Base-by-base conservation (phyloP, 2,888 invertebrate species). In the Aelia acuminata region DNA sequence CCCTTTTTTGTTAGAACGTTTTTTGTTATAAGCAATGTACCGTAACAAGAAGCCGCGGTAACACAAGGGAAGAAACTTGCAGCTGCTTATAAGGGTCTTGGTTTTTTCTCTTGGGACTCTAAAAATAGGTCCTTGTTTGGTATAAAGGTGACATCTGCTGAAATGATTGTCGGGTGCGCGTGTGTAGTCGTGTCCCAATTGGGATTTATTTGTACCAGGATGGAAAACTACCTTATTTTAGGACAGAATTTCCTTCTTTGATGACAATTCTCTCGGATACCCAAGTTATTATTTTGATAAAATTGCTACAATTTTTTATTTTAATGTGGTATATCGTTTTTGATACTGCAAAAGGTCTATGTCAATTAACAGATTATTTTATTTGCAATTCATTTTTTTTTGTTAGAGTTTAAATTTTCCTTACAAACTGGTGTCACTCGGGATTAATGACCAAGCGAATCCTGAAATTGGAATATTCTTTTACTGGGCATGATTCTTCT, bases 121-220 rank as follows among this genome's bases (percentile, higher is more conserved):
- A 80, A 43, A 80, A 43, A 80, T 80, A 80, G 43, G 3, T 4
- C n/a, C n/a, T 47, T 47, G 80, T 80, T 80, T 43, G 80, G 22
- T 80, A 80, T 47, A 43, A 80, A 80, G 80, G 43, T 80, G 80
- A 39, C 80, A 80, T 80, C 80, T 80, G 80, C 80, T 43, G 43
- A 80, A 80, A 80, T 47, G 31, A 20, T 35, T 70, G 63, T 70
- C 20, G 63, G 63, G 31, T n/a, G n/a, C n/a, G 18, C 31, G 18
- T 20, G 18, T 5, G 31, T 20, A 1, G 18, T 70, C 63, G 31
- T 35, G 31, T 63, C 31, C 31, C 31, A 18, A 31, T 70, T 35
- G 63, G 63, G 63, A 70, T 70, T 70, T 70, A 70, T 35, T 70
- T 35, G 63, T 57, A 57, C 53, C n/a, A 31, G 63, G 18, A 70